Evolutionary conservation across 2,888 invertebrate species (phyloP).

Genomic region (Emesis furor): DNA sequence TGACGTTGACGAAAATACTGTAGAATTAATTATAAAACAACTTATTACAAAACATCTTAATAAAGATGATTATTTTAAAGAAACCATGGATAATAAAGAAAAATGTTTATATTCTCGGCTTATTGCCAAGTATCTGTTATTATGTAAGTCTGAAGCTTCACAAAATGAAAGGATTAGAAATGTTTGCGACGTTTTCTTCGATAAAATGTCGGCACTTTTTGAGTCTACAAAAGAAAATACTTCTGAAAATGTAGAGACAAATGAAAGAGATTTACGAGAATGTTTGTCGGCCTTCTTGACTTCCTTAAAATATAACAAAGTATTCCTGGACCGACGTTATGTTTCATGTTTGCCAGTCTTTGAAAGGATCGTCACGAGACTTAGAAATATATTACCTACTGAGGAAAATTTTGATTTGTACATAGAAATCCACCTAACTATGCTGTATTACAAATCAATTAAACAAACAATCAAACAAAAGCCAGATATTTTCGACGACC

Average conservation of each 20-base stretch:
- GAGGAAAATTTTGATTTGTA: constrained; percentile 79
- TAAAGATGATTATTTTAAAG: constrained; percentile 49
- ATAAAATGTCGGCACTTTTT: constrained; percentile 73
- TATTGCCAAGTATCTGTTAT: constrained; percentile 80
- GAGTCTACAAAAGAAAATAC: constrained; percentile 14
- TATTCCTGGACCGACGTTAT: constrained; percentile 78
- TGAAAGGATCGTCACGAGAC: constrained; percentile 77
- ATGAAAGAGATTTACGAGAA: constrained; percentile 23
- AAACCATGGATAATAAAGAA: neutral
- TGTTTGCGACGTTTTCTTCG: constrained; percentile 77
- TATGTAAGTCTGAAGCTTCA: constrained; percentile 76
- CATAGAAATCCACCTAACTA: constrained; percentile 79
- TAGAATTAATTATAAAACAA: constrained; percentile 70
- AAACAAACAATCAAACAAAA: constrained; percentile 77
- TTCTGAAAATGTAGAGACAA: constrained; percentile 25
- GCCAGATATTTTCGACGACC: constrained; percentile 77
- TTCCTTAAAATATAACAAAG: constrained; percentile 78
- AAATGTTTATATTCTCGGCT: constrained; percentile 76
- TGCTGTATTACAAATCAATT: constrained; percentile 82
- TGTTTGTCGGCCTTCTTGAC: constrained; percentile 75
- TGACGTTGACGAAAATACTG: constrained; percentile 72
- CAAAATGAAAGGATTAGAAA: constrained; percentile 75
- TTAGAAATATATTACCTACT: constrained; percentile 78
- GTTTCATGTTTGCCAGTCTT: constrained; percentile 79
- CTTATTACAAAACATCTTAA: constrained; percentile 72